Evolutionary conservation across 2,797 vertebrate genomes (phyloP).

Genomic region (Selene dorsalis): DNA sequence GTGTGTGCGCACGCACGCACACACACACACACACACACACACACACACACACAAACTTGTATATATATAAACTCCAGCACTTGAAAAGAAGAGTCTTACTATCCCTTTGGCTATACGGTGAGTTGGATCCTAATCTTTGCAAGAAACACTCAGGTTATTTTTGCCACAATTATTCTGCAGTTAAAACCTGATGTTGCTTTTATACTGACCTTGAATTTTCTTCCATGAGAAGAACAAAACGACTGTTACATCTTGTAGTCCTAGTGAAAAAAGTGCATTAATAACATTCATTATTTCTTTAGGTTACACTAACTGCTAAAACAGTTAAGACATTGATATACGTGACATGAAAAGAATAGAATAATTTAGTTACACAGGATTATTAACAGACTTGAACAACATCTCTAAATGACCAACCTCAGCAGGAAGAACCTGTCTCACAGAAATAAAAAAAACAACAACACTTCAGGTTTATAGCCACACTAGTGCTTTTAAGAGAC

Average conservation of each 20-base stretch:
- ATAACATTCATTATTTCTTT: conserved; percentile 73
- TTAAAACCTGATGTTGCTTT: conserved; percentile 67
- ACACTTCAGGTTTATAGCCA: conserved; percentile 35
- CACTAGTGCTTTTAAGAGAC: conserved; percentile 23
- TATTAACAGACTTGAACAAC: conserved; percentile 70
- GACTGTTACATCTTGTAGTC: conserved; percentile 48
- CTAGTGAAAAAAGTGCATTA: conserved; percentile 71
- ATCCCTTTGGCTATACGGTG: conserved; percentile 42
- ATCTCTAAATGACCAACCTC: conserved; percentile 32
- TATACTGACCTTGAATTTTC: conserved; percentile 57
- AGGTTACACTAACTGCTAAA: conserved; percentile 64
- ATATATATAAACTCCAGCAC: conserved; percentile 36
- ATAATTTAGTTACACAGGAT: conserved; percentile 49
- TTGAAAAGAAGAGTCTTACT: conserved; percentile 24
- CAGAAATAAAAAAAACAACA: conserved; percentile 43
- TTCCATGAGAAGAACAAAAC: conserved; percentile 53
- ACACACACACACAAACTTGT: background rate
- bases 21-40: conserved; percentile 22
- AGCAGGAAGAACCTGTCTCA: conserved; percentile 24
- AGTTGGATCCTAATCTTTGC: conserved; percentile 39
- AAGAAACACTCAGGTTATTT: conserved; percentile 35
- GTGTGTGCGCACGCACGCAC: too few species aligned
- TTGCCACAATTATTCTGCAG: conserved; percentile 37
- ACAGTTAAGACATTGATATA: conserved; percentile 68
- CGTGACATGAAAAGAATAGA: conserved; percentile 55